Conservation (phyloP, 2,113 vertebrate genomes). For the Raja brachyura region DNA sequence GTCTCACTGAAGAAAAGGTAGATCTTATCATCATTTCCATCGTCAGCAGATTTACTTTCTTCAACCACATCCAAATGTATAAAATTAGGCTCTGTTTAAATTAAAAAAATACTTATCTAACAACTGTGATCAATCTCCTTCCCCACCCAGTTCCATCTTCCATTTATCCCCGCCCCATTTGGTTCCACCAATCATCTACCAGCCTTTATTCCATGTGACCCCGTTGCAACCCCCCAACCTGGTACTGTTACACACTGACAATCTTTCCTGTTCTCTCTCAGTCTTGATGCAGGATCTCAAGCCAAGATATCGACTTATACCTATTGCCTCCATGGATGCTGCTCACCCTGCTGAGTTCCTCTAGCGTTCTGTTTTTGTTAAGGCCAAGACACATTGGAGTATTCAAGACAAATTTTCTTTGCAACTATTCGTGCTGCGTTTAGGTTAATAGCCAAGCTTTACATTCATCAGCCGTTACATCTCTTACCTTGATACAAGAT, state of each 20-base stretch:
- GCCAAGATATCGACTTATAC: too few relatives aligned
- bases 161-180: too few relatives aligned
- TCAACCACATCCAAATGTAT: conserved; percentile 60
- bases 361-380: not conserved
- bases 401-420: not conserved
- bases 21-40: conserved; percentile 65
- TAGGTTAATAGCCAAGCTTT: not conserved
- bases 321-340: too few relatives aligned
- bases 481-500: not conserved
- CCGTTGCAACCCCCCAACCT: too few relatives aligned
- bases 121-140: not conserved
- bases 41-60: conserved; percentile 54
- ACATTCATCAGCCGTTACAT: not conserved
- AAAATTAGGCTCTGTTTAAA: conserved; percentile 64
- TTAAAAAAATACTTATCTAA: conserved; percentile 24
- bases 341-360: too few relatives aligned
- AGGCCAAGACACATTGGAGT: not conserved
- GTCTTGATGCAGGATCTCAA: too few relatives aligned
- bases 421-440: not conserved
- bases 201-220: too few relatives aligned
- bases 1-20: conserved; percentile 74
- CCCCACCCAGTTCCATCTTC: too few relatives aligned
- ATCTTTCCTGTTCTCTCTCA: too few relatives aligned
- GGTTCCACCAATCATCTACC: too few relatives aligned
- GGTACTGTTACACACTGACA: too few relatives aligned